phyloP scores from a whole-genome alignment of 2,797 vertebrate species.

The Meda fulgida region DNA sequence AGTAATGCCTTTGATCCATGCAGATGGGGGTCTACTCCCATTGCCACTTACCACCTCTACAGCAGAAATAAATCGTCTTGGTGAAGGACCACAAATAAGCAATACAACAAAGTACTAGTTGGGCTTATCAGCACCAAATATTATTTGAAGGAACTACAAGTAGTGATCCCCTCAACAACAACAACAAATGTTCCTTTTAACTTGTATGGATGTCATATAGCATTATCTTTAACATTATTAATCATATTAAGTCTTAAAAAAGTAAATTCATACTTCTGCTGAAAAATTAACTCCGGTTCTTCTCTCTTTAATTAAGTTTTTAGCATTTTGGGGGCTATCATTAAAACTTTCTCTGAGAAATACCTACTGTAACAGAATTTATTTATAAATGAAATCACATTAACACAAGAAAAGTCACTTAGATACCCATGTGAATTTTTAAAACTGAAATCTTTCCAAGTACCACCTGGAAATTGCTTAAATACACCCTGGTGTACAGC shows the following conservation, averaged over 20 bases:
- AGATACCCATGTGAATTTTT: not conserved
- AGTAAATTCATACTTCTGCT: not conserved
- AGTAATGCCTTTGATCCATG: slow-evolving; percentile 67
- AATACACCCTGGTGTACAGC: not conserved
- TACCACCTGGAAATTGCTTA: not conserved
- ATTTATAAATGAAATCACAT: too few species aligned
- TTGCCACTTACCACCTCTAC: slow-evolving; percentile 71
- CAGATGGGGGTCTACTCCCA: slow-evolving; percentile 67
- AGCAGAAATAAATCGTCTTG: slow-evolving; percentile 66
- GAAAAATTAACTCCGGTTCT: not conserved
- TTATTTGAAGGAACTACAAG: slow-evolving; percentile 49
- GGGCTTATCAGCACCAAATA: slow-evolving; percentile 69
- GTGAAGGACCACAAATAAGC: slow-evolving; percentile 72
- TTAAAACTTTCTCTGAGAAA: too few species aligned
- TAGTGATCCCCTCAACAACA: not conserved
- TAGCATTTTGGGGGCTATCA: too few species aligned
- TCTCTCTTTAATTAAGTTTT: not conserved
- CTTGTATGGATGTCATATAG: not conserved
- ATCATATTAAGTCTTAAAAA: not conserved
- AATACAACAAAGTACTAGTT: slow-evolving; percentile 67
- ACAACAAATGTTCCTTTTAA: not conserved
- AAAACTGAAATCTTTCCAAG: slow-evolving; percentile 2
- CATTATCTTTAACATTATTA: not conserved
- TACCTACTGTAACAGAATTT: too few species aligned
- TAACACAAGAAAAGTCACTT: too few species aligned